Percentiles rank a stretch among this genome's conserved stretches.
Conservation (phyloP, 2,113 vertebrate species). For the Burhinus oedicnemus region DNA sequence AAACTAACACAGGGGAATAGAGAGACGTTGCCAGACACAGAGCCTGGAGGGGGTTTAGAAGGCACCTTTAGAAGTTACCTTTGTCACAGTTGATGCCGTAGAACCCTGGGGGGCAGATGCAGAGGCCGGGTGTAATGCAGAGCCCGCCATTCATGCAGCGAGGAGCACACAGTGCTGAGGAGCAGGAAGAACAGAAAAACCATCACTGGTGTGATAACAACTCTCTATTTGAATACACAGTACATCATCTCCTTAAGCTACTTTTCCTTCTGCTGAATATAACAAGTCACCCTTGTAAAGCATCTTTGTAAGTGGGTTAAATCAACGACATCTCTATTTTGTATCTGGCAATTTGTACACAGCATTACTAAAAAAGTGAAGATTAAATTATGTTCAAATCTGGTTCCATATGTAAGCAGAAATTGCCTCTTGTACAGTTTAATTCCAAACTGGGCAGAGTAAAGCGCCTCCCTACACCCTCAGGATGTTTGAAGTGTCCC, state of each 20-base stretch:
- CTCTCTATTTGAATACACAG: not conserved
- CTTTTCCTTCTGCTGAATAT: not conserved
- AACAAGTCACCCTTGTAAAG: not conserved
- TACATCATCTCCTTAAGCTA: not conserved
- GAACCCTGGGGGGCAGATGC: slow-evolving; percentile 89
- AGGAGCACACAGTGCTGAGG: slow-evolving; percentile 81
- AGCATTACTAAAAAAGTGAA: not conserved
- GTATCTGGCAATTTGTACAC: not conserved
- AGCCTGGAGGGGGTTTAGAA: rapidly evolving
- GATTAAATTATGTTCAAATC: not conserved
- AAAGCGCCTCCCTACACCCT: not conserved
- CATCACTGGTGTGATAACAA: not conserved
- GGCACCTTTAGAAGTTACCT: slow-evolving; percentile 81
- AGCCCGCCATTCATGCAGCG: slow-evolving; percentile 87
- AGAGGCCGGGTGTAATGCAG: slow-evolving; percentile 87
- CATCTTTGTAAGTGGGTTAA: not conserved
- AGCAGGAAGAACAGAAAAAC: not conserved
- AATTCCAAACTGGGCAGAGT: not conserved
- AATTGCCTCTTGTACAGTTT: not conserved
- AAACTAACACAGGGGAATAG: not conserved
- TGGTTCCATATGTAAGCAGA: not conserved
- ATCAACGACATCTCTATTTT: not conserved
- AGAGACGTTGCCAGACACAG: not conserved
- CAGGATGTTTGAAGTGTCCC: not conserved
- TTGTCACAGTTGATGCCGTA: slow-evolving; percentile 88